A percentile compares a stretch with the other conserved stretches of the same genome.
These are phyloP conservation scores for Rambutsinella grinnellia DNA, from an alignment of 2,888 invertebrate species.

Conservation along the genomic window DNA sequence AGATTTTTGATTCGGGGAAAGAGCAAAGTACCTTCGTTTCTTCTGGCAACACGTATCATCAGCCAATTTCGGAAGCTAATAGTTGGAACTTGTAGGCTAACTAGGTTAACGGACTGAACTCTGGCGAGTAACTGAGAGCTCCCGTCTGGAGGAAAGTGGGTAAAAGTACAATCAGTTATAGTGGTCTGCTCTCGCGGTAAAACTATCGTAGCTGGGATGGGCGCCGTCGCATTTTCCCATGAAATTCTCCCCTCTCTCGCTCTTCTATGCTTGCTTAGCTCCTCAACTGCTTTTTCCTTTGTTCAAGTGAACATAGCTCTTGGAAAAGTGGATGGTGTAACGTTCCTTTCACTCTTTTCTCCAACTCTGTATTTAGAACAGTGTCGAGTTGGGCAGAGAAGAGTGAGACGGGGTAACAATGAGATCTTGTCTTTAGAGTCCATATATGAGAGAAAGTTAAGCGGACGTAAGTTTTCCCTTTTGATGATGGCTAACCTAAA, in stretches of 20 bases:
- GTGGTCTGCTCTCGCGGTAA: background rate
- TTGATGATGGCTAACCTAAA: background rate
- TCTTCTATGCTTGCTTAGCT: slow-evolving; percentile 15
- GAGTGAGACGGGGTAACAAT: background rate
- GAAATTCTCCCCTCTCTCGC: slow-evolving; percentile 33
- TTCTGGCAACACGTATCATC: slow-evolving; percentile 12
- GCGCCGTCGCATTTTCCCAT: slow-evolving; percentile 61
- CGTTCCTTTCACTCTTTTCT: slow-evolving; percentile 17
- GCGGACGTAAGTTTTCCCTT: no score
- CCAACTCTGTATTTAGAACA: slow-evolving; percentile 7
- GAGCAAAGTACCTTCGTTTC: slow-evolving; percentile 5
- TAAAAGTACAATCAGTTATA: slow-evolving; percentile 47
- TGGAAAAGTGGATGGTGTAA: slow-evolving; percentile 26
- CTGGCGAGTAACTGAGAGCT: slow-evolving; percentile 60
- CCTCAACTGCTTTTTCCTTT: slow-evolving; percentile 37
- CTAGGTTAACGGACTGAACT: slow-evolving; percentile 59
- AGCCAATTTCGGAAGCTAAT: slow-evolving; percentile 4
- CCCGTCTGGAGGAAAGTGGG: slow-evolving; percentile 41
- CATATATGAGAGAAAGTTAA: background rate
- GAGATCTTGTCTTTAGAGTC: background rate
- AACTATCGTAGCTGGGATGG: slow-evolving; percentile 35
- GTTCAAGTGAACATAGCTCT: slow-evolving; percentile 30
- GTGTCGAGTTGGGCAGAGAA: slow-evolving; percentile 20
- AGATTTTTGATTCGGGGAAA: background rate
- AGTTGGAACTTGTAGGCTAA: slow-evolving; percentile 35